Conservation (phyloP, 2,888 invertebrate species). For the Pristionchus japonicus region DNA sequence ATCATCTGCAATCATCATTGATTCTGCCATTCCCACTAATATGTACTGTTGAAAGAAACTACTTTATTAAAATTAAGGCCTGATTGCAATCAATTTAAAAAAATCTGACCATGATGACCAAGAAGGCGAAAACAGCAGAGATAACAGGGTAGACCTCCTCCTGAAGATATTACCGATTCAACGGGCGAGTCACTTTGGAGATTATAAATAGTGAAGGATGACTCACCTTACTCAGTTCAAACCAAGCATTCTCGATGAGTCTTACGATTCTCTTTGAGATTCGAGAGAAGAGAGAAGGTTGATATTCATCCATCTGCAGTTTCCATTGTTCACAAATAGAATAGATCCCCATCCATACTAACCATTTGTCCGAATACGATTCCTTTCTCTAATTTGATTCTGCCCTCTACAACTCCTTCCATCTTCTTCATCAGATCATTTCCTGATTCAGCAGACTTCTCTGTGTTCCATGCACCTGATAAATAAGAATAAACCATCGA, state of each 20-base stretch:
- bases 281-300: conserved; percentile 64
- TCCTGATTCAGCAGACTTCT: background rate
- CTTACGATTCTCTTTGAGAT: conserved; percentile 63
- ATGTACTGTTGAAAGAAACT: background rate
- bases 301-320: conserved; percentile 64
- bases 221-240: conserved; percentile 63
- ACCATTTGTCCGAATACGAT: conserved; percentile 45
- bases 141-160: conserved; percentile 72
- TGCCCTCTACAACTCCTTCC: conserved; percentile 46
- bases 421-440: conserved; percentile 26
- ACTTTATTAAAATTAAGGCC: background rate
- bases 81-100: conserved; percentile 40
- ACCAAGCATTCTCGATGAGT: conserved; percentile 66
- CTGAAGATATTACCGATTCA: conserved; percentile 25
- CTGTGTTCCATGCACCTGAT: background rate
- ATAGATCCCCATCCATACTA: background rate
- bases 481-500: background rate
- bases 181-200: no score
- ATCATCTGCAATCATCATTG: conserved; percentile 30
- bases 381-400: conserved; percentile 34
- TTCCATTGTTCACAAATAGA: background rate
- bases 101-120: conserved; percentile 55
- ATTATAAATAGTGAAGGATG: no score
- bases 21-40: background rate
- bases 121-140: conserved; percentile 63